phyloP scores from a whole-genome alignment of 1,140 invertebrate species.

The Brachionus sp. region DNA sequence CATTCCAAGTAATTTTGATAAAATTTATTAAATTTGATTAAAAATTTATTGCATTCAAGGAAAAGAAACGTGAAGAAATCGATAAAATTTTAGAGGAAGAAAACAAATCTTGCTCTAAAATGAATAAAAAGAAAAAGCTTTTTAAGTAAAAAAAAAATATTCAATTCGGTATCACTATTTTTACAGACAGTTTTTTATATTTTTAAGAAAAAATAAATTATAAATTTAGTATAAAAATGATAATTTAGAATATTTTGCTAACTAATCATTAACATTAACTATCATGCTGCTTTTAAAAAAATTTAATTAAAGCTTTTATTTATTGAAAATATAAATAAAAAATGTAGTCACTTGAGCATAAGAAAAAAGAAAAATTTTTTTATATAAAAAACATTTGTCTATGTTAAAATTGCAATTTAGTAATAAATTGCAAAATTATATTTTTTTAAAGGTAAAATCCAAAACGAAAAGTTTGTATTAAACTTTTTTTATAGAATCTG shows the following conservation, averaged over 20 bases:
- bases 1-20: background rate
- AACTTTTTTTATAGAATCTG: no score
- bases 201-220: background rate
- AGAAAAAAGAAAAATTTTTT: background rate
- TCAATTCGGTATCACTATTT: background rate
- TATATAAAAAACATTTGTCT: background rate
- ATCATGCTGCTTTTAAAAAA: background rate
- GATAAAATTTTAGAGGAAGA: background rate
- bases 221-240: background rate
- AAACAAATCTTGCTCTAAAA: background rate
- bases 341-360: background rate
- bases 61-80: background rate
- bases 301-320: background rate
- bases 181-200: background rate
- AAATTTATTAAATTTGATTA: background rate
- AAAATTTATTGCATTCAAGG: background rate
- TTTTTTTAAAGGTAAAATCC: no score
- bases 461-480: no score
- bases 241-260: background rate
- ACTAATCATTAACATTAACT: background rate
- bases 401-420: background rate
- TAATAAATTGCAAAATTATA: no score
- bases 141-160: background rate
- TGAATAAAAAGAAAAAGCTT: slow-evolving; percentile 31
- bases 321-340: background rate